These are phyloP conservation scores for Perccottus glenii DNA, from an alignment of 2,113 vertebrate genomes.

Conservation along the genomic window DNA sequence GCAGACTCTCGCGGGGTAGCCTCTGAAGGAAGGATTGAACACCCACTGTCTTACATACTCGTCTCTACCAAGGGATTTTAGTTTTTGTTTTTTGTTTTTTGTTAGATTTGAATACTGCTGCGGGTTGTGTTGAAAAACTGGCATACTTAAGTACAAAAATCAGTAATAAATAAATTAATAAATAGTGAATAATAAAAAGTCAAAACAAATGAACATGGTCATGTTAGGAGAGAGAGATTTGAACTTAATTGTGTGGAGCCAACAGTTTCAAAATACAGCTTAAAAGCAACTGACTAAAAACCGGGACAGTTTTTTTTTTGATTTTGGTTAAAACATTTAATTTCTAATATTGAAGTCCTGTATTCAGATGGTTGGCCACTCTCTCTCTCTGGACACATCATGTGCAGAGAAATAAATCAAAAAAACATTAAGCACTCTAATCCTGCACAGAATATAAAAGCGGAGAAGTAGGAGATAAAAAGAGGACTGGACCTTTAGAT, in stretches of 20 bases:
- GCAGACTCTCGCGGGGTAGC: too few relatives aligned
- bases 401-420: neutral
- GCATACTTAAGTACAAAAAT: too few relatives aligned
- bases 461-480: neutral
- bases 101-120: too few relatives aligned
- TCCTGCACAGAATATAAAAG: neutral
- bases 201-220: neutral
- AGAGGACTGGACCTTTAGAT: neutral
- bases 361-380: neutral
- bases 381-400: constrained; percentile 9
- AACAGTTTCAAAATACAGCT: constrained; percentile 9
- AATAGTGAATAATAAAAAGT: neutral
- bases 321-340: constrained; percentile 33
- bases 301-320: constrained; percentile 26
- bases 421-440: neutral
- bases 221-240: too few relatives aligned
- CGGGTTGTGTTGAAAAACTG: too few relatives aligned
- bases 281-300: constrained; percentile 40
- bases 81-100: too few relatives aligned
- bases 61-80: too few relatives aligned
- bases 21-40: too few relatives aligned
- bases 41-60: too few relatives aligned
- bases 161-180: too few relatives aligned
- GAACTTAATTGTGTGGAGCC: constrained; percentile 1
- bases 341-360: constrained; percentile 13